Evolutionary conservation across 2,888 invertebrate genomes (phyloP).

Genomic region (Craniophora ligustri): DNA sequence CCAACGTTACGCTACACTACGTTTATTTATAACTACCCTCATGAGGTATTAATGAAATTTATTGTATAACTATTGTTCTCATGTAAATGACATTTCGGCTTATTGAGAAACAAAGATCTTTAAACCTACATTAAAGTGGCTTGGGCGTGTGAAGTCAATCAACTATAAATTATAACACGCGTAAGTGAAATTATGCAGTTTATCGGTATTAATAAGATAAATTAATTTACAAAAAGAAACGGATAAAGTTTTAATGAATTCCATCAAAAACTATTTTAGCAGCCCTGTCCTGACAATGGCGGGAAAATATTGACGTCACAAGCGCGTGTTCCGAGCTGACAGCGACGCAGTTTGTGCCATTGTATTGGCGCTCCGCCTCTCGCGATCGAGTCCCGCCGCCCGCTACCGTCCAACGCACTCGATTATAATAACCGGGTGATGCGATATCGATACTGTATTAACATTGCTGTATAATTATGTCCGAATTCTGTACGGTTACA

Average conservation of each 20-base stretch:
- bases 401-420: constrained; percentile 30
- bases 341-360: constrained; percentile 41
- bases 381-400: constrained; percentile 21
- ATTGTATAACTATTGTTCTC: no score
- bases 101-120: no score
- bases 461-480: constrained; percentile 4
- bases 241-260: not conserved
- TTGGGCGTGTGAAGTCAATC: no score
- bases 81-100: no score
- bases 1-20: no score
- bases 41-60: no score
- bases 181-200: no score
- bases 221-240: no score
- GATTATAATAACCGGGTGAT: constrained; percentile 29
- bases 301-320: constrained; percentile 72
- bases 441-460: constrained; percentile 29
- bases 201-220: no score
- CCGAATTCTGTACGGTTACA: not conserved
- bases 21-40: no score
- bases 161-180: no score
- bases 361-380: constrained; percentile 40
- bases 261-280: constrained; percentile 31
- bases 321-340: constrained; percentile 48
- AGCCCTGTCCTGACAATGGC: constrained; percentile 71
- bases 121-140: no score